These are phyloP conservation scores for Menidia beryllina DNA, from an alignment of 2,113 vertebrate genomes.

Conservation along the genomic window DNA sequence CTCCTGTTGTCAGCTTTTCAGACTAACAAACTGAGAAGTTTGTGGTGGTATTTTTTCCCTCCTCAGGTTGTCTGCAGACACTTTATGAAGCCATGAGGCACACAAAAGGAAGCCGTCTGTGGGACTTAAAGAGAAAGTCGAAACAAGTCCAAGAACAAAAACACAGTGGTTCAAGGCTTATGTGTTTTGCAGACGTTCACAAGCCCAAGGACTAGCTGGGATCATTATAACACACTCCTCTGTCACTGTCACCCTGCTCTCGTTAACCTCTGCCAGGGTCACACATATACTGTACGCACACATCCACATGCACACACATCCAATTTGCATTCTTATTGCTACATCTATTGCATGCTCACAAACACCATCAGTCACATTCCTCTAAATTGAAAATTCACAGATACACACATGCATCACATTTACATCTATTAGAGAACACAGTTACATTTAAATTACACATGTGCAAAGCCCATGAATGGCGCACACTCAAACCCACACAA, in stretches of 20 bases:
- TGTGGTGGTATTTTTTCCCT: not conserved
- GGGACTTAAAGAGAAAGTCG: constrained; percentile 1
- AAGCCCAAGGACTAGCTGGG: constrained; percentile 48
- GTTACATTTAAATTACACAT: constrained; percentile 51
- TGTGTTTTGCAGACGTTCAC: constrained; percentile 21
- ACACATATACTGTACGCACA: constrained; percentile 41
- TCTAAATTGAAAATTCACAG: constrained; percentile 64
- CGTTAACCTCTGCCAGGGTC: constrained; percentile 71
- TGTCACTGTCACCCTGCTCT: constrained; percentile 60
- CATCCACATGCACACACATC: constrained; percentile 27
- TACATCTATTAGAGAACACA: constrained; percentile 57
- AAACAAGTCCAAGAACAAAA: constrained; percentile 28
- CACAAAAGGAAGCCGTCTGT: not conserved
- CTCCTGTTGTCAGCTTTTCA: no score
- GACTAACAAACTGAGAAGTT: no score
- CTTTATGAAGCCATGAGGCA: constrained; percentile 3
- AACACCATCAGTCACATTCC: constrained; percentile 66
- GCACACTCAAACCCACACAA: constrained; percentile 10
- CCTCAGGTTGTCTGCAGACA: not conserved
- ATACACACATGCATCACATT: constrained; percentile 64
- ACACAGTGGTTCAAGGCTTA: constrained; percentile 46
- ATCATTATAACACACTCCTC: constrained; percentile 64
- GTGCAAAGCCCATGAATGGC: not conserved
- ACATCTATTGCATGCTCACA: constrained; percentile 47
- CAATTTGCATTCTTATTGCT: constrained; percentile 72